phyloP scores from a whole-genome alignment of 2,113 vertebrate genomes.

The Ibidorhyncha struthersii region DNA sequence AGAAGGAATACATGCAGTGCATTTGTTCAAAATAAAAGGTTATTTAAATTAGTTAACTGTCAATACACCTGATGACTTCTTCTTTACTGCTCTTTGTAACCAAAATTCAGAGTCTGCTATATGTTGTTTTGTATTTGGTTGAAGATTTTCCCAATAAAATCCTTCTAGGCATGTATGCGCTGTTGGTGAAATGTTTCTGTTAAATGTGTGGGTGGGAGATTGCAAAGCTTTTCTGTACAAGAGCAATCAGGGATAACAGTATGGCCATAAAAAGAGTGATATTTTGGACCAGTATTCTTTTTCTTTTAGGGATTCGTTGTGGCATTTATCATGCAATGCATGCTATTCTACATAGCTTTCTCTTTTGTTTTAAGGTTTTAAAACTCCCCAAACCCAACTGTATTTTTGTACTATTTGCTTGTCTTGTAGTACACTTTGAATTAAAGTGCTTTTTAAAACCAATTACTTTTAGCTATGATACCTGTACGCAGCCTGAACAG shows the following conservation, averaged over 20 bases:
- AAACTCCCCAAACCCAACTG: constrained; percentile 11
- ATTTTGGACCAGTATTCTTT: neutral
- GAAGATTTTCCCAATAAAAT: neutral
- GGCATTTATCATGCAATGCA: constrained; percentile 10
- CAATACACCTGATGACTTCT: neutral
- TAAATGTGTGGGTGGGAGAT: neutral
- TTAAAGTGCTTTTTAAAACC: neutral
- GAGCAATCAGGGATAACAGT: neutral
- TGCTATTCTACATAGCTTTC: neutral
- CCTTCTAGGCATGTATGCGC: neutral
- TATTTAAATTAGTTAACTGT: neutral
- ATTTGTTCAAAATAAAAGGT: neutral
- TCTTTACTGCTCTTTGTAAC: neutral
- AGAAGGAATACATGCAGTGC: neutral
- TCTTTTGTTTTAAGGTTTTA: constrained; percentile 38
- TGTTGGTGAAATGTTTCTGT: neutral
- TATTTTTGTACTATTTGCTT: constrained; percentile 45
- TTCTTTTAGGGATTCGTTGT: constrained; percentile 20
- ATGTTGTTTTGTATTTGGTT: neutral
- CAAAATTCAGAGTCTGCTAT: neutral
- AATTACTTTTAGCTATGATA: neutral
- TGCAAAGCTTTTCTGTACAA: neutral
- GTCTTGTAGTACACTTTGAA: constrained; percentile 19
- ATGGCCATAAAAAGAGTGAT: neutral
- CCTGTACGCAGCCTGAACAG: neutral